Evolutionary conservation across 2,797 vertebrate genomes (phyloP).

Genomic region (Mormyrus proboscirostris): DNA sequence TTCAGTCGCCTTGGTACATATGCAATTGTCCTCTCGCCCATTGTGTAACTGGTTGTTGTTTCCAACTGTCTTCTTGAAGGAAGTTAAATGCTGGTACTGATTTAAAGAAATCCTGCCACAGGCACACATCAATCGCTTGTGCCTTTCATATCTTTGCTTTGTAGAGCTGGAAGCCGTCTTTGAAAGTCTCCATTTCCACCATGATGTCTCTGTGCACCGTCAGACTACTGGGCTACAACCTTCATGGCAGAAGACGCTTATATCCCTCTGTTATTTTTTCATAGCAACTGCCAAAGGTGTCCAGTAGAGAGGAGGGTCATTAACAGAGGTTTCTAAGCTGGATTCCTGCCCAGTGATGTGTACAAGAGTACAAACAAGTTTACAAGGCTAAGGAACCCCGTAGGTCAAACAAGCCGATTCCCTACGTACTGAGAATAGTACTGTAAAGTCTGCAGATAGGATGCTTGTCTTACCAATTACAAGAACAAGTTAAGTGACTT

Average conservation of each 20-base stretch:
- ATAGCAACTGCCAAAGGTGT: not conserved
- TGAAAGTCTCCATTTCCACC: not conserved
- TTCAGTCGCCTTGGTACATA: not conserved
- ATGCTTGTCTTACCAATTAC: slow-evolving; percentile 16
- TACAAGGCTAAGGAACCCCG: not conserved
- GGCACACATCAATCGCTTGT: not conserved
- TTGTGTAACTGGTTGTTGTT: not conserved
- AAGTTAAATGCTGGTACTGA: slow-evolving; percentile 8
- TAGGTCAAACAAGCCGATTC: not conserved
- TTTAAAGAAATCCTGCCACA: not conserved
- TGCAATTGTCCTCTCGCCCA: not conserved
- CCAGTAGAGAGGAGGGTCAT: not conserved
- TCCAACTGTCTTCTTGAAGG: not conserved
- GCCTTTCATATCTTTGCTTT: not conserved
- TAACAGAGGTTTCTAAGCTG: not conserved
- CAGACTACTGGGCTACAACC: slow-evolving; percentile 13
- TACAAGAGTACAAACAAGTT: not conserved
- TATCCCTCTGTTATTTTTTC: not conserved
- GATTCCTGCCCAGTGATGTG: not conserved
- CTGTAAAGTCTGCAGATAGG: not conserved
- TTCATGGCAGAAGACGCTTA: not conserved
- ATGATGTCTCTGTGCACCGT: not conserved
- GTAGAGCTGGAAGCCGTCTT: not conserved
- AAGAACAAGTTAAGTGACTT: slow-evolving; percentile 2
- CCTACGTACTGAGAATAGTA: slow-evolving; percentile 11